Evolutionary conservation across 2,797 vertebrate genomes (phyloP).

Genomic region (Pelochelys cantorii): DNA sequence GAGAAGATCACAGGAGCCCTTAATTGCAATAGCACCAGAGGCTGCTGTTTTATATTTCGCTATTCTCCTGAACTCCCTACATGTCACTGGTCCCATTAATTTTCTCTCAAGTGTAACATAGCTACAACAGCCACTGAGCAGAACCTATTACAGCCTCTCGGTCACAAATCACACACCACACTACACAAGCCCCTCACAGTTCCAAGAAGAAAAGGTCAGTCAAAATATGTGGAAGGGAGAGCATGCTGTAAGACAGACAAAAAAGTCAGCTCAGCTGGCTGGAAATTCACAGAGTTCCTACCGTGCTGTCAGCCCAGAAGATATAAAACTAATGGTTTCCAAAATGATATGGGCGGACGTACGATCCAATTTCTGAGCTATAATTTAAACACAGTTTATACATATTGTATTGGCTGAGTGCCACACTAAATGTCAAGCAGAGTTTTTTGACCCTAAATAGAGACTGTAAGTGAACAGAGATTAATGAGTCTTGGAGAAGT

Average conservation of each 20-base stretch:
- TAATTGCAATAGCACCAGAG: neutral
- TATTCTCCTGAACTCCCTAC: neutral
- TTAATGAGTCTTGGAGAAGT: neutral
- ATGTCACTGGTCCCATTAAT: neutral
- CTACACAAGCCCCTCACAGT: neutral
- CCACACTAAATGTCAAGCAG: rapidly evolving
- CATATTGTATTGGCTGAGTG: neutral
- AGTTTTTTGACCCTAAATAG: neutral
- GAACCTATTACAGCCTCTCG: neutral
- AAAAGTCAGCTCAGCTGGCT: neutral
- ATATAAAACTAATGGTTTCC: neutral
- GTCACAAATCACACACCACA: neutral
- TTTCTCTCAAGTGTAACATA: neutral
- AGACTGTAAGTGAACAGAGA: neutral
- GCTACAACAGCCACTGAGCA: neutral
- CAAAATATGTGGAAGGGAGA: rapidly evolving
- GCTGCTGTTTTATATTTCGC: neutral
- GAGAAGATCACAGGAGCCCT: neutral
- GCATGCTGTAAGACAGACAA: neutral
- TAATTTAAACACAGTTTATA: neutral
- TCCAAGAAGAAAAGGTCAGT: neutral
- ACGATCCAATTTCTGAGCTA: neutral
- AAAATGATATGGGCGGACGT: rapidly evolving
- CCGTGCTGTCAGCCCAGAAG: rapidly evolving
- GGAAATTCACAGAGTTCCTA: neutral